Conservation (phyloP, 2,888 invertebrate species). For the Phasia obesa region DNA sequence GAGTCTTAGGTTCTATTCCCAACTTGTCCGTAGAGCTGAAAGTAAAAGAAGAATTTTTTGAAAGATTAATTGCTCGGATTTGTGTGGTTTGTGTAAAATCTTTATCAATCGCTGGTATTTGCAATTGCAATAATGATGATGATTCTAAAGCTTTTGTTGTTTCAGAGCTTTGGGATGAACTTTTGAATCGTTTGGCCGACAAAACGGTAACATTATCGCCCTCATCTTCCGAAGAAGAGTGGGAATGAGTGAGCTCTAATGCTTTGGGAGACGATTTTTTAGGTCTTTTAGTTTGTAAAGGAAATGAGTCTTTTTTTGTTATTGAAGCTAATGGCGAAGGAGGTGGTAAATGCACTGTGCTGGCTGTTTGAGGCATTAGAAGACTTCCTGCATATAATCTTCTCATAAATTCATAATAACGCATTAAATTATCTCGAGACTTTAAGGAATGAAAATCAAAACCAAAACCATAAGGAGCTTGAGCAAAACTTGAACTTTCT, state of each 20-base stretch:
- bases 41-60: conserved; percentile 77
- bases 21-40: conserved; percentile 76
- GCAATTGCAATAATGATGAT: conserved; percentile 33
- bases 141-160: conserved; percentile 60
- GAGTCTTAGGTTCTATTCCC: conserved; percentile 17
- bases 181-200: conserved; percentile 71
- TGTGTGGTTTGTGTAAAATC: conserved; percentile 65
- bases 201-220: conserved; percentile 47
- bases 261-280: conserved; percentile 35
- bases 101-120: conserved; percentile 52
- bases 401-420: conserved; percentile 81
- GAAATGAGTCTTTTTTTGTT: conserved; percentile 74
- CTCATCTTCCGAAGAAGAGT: conserved; percentile 65
- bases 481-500: conserved; percentile 51
- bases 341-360: conserved; percentile 18
- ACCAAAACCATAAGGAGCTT: conserved; percentile 54
- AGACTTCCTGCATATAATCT: conserved; percentile 77
- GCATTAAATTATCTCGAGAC: conserved; percentile 78
- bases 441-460: conserved; percentile 78
- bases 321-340: conserved; percentile 73
- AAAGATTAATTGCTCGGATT: conserved; percentile 79
- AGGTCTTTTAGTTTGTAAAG: neutral
- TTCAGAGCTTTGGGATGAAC: conserved; percentile 72
- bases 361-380: conserved; percentile 26
- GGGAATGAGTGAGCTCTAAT: conserved; percentile 14